Evolutionary conservation across 2,113 vertebrate species (phyloP).

Genomic region (Halcyon senegalensis): DNA sequence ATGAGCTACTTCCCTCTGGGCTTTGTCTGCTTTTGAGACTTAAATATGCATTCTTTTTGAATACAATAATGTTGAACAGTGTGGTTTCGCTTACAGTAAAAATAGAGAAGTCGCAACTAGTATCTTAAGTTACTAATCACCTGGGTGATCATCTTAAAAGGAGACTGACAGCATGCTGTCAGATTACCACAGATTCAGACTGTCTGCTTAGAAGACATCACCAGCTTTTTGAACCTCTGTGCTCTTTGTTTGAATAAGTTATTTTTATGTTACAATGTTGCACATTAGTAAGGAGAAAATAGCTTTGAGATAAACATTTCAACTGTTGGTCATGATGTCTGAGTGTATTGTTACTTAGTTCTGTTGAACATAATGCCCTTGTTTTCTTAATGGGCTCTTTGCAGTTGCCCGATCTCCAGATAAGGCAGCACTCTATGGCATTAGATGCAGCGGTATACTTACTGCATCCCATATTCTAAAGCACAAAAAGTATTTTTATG

Average conservation of each 20-base stretch:
- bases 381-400: not conserved
- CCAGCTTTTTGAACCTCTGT: not conserved
- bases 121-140: not conserved
- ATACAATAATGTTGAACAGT: not conserved
- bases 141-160: not conserved
- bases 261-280: not conserved
- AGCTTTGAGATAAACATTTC: not conserved
- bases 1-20: not conserved
- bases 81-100: not conserved
- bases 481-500: not conserved
- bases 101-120: not conserved
- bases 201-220: not conserved
- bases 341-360: not conserved
- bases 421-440: not conserved
- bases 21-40: not conserved
- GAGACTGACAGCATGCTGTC: not conserved
- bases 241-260: not conserved
- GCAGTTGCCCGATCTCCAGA: not conserved
- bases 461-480: not conserved
- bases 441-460: not conserved
- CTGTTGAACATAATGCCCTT: not conserved
- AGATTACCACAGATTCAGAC: constrained; percentile 1
- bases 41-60: not conserved
- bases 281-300: not conserved
- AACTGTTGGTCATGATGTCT: not conserved